Conservation (phyloP, 2,113 vertebrate species). For the Petroica traversi region DNA sequence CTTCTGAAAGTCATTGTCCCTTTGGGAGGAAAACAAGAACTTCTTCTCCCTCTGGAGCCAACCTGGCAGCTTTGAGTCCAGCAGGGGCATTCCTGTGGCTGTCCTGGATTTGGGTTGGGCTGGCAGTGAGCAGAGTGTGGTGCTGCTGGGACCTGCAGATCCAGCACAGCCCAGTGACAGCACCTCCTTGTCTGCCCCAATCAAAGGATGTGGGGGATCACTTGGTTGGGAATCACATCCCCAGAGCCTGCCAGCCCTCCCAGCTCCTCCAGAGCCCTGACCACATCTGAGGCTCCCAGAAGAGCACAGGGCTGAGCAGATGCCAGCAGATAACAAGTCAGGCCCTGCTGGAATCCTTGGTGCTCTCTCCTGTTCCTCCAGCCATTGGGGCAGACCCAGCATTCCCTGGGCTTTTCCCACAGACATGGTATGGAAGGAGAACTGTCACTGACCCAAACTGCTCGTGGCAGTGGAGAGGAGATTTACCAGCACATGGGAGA, state of each 20-base stretch:
- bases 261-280: neutral
- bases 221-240: conserved; percentile 1
- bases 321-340: neutral
- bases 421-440: neutral
- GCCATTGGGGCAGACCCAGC: neutral
- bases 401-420: neutral
- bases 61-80: neutral
- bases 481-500: neutral
- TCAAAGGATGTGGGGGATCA: neutral
- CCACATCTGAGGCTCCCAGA: conserved; percentile 34
- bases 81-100: neutral
- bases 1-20: neutral
- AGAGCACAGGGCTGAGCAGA: neutral
- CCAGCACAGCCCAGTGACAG: neutral
- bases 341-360: neutral
- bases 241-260: conserved; percentile 22
- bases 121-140: rapidly evolving
- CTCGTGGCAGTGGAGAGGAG: neutral
- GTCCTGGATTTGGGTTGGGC: neutral
- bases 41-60: neutral
- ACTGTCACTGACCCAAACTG: neutral
- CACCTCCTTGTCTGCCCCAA: neutral
- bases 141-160: neutral
- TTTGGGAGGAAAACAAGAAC: neutral
- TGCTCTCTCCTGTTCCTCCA: neutral